Base-by-base conservation (phyloP, 2,888 invertebrate genomes). In the Lepetodrilus schrolli region DNA sequence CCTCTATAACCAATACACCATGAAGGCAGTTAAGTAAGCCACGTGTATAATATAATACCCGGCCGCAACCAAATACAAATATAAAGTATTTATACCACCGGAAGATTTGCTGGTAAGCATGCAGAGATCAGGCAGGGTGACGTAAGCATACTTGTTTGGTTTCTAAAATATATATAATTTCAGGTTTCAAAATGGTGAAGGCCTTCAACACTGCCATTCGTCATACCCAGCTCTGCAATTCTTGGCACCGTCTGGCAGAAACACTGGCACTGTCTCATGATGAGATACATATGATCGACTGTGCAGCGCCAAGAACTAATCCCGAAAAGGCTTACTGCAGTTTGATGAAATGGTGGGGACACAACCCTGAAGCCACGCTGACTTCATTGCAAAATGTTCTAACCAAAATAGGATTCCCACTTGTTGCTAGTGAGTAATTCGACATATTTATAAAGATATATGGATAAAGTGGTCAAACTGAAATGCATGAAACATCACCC, bases 391-490 rank as follows among this genome's bases (percentile, higher is more conserved):
- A 58, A 7, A 34, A 30, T 3, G 34, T 30, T 2, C n/a, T 58
- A 1, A 5, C 7, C 0, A 3, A 8, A 26, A 34, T 34, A 30
- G 58, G 58, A 7, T 58, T 30, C 30, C 58, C 58, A 7, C 30
- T 58, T 2, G 58, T 58, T 10, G 58, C 58, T 4, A 58, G 58
- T 58, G 34, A 34, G 58, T 58, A 58, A n/a, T n/a, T n/a, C n/a
- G n/a, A n/a, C n/a, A n/a, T n/a, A n/a, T n/a, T n/a, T n/a, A n/a
- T n/a, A n/a, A n/a, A n/a, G n/a, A n/a, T n/a, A n/a, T n/a, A n/a
- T n/a, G n/a, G n/a, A n/a, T n/a, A n/a, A n/a, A n/a, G n/a, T n/a
- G n/a, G n/a, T n/a, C n/a, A n/a, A n/a, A n/a, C n/a, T n/a, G n/a
- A n/a, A n/a, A n/a, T n/a, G n/a, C n/a, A n/a, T n/a, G n/a, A n/a